These are phyloP conservation scores for Agrochola circellaris DNA, from an alignment of 2,888 invertebrate species.

Conservation along the genomic window DNA sequence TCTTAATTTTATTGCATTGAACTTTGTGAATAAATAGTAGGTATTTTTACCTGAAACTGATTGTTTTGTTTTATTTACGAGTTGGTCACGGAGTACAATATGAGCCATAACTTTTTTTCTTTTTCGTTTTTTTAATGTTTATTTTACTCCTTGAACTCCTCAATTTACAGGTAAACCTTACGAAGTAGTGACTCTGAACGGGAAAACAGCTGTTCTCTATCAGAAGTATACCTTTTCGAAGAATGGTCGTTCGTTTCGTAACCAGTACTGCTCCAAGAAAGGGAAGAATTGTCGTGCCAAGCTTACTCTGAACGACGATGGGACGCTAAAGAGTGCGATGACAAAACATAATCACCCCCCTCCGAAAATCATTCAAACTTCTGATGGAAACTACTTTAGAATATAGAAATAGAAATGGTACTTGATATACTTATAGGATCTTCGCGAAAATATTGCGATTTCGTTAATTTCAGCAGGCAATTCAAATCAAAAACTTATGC, in stretches of 20 bases:
- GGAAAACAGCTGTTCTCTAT: conserved; percentile 51
- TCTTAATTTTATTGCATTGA: background rate
- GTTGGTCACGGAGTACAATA: background rate
- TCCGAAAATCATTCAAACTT: conserved; percentile 40
- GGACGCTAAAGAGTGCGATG: conserved; percentile 50
- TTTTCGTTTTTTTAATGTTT: too few relatives aligned
- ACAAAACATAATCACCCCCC: conserved; percentile 69
- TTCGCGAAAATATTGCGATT: background rate
- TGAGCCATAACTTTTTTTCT: too few relatives aligned
- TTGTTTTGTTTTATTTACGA: background rate
- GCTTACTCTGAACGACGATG: conserved; percentile 61
- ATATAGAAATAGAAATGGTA: background rate
- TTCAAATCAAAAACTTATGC: too few relatives aligned
- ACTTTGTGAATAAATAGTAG: background rate
- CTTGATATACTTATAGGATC: background rate
- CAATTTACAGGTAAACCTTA: conserved; percentile 46
- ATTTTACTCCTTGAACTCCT: too few relatives aligned
- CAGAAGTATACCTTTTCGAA: conserved; percentile 61
- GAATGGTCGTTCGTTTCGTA: conserved; percentile 40
- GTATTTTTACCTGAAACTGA: background rate
- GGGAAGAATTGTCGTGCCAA: conserved; percentile 62
- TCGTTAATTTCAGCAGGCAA: background rate
- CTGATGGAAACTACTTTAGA: conserved; percentile 34
- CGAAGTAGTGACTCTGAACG: conserved; percentile 41
- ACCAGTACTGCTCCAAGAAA: conserved; percentile 63